A percentile compares a stretch with the other conserved stretches of the same genome.
These are phyloP conservation scores for Hyaena hyaena DNA, from an alignment of 2,113 vertebrate genomes.

Conservation along the genomic window DNA sequence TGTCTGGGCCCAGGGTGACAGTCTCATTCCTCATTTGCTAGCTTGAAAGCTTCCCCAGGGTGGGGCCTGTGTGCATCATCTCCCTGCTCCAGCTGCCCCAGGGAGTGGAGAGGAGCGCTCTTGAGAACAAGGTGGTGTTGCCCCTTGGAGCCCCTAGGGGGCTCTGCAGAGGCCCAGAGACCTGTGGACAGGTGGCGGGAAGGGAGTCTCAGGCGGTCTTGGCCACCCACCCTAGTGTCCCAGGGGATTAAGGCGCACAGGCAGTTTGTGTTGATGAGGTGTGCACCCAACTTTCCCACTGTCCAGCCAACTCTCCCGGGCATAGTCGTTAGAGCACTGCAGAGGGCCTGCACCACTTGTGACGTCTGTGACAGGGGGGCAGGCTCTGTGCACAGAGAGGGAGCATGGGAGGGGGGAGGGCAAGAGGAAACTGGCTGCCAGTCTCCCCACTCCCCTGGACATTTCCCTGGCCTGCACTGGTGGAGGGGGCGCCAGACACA, in stretches of 20 bases:
- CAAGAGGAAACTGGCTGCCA: background rate
- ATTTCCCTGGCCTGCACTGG: too few species aligned
- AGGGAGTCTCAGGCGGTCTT: background rate
- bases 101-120: background rate
- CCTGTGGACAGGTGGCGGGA: background rate
- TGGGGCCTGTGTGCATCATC: background rate
- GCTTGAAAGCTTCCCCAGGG: constrained; percentile 28
- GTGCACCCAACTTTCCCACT: background rate
- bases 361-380: background rate
- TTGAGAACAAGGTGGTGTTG: background rate
- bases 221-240: background rate
- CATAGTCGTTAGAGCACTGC: background rate
- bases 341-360: background rate
- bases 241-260: background rate
- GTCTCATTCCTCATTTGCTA: background rate
- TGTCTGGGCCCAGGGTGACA: background rate
- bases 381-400: background rate
- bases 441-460: background rate
- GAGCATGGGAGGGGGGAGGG: background rate
- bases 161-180: background rate
- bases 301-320: background rate
- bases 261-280: background rate
- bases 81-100: background rate
- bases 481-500: background rate
- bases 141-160: background rate